phyloP scores from a whole-genome alignment of 1,140 invertebrate species.

The Zaprionus camerounensis region DNA sequence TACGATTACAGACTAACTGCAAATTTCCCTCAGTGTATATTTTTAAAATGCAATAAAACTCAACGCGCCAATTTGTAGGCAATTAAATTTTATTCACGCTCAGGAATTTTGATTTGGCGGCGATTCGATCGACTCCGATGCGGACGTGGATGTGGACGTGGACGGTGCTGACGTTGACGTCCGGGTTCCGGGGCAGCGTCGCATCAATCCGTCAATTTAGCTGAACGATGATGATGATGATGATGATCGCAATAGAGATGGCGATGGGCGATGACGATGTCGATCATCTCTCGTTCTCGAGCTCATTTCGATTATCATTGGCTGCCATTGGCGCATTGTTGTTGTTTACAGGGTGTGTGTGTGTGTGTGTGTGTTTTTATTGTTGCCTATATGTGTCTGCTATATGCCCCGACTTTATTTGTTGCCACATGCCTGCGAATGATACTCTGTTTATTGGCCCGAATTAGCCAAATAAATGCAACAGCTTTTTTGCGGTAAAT shows the following conservation, averaged over 20 bases:
- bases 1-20: background rate
- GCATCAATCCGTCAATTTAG: slow-evolving; percentile 57
- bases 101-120: slow-evolving; percentile 60
- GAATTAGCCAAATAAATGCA: slow-evolving; percentile 74
- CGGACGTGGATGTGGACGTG: slow-evolving; percentile 24
- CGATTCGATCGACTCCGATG: slow-evolving; percentile 4
- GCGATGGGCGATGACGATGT: slow-evolving; percentile 30
- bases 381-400: slow-evolving; percentile 18
- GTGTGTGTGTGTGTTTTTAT: slow-evolving; percentile 51
- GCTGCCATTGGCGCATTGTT: slow-evolving; percentile 55
- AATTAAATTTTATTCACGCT: slow-evolving; percentile 72
- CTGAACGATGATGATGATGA: slow-evolving; percentile 28
- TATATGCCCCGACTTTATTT: slow-evolving; percentile 55
- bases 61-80: slow-evolving; percentile 79
- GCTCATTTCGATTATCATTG: slow-evolving; percentile 8
- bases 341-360: slow-evolving; percentile 64
- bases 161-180: slow-evolving; percentile 22
- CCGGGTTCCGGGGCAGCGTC: slow-evolving; percentile 22
- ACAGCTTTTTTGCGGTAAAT: slow-evolving; percentile 66
- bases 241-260: slow-evolving; percentile 8
- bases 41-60: slow-evolving; percentile 74
- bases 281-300: slow-evolving; percentile 16
- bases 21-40: slow-evolving; percentile 29
- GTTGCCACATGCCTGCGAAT: slow-evolving; percentile 67
- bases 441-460: slow-evolving; percentile 82